Conservation (phyloP, 2,888 invertebrate species). For the Monochamus alternatus region DNA sequence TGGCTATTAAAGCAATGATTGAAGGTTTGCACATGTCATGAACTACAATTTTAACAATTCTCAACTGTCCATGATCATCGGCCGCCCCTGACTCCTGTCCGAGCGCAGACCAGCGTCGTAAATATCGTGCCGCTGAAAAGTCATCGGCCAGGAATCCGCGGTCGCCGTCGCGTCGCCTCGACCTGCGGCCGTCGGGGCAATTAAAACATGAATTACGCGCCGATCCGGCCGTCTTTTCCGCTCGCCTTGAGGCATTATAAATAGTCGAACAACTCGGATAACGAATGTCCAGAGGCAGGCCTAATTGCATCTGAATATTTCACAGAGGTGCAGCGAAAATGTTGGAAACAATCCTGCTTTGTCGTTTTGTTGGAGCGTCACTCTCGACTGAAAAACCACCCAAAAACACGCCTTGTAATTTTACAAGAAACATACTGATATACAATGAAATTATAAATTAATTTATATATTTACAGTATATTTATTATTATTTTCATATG, state of each 20-base stretch:
- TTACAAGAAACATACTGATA: no score
- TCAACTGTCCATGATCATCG: not conserved
- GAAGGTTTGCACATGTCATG: no score
- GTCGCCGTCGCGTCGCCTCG: conserved; percentile 27
- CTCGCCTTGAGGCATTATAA: conserved; percentile 48
- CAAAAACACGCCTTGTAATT: no score
- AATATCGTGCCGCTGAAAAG: conserved; percentile 57
- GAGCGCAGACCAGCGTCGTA: conserved; percentile 60
- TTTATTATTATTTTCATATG: no score
- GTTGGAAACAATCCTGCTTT: no score
- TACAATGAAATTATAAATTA: no score
- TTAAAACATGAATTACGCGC: conserved; percentile 59
- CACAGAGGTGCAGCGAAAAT: no score
- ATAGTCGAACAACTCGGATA: conserved; percentile 47
- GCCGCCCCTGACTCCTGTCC: conserved; percentile 40
- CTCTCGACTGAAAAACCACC: no score
- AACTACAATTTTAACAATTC: no score
- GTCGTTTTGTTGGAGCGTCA: no score
- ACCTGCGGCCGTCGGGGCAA: conserved; percentile 48
- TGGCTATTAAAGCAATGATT: no score
- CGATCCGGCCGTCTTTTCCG: conserved; percentile 52
- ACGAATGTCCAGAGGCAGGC: conserved; percentile 49
- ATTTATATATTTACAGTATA: no score
- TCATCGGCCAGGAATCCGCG: conserved; percentile 55
- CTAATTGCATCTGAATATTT: conserved; percentile 40